A percentile compares a stretch with the other conserved stretches of the same genome.
Evolutionary conservation across 2,113 vertebrate species (phyloP).

Genomic region (Willisornis vidua): DNA sequence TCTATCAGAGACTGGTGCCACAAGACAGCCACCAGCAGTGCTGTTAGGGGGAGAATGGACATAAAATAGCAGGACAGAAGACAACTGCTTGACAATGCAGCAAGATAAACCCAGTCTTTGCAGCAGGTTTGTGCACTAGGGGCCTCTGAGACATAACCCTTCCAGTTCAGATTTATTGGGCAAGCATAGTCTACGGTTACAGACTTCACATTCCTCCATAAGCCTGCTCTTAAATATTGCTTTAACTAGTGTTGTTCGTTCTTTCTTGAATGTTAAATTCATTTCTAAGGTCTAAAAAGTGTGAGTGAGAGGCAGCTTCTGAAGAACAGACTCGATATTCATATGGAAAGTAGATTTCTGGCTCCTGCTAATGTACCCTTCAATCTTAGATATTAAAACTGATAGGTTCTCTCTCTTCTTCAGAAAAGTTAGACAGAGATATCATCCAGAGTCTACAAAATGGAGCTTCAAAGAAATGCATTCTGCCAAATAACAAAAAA

Average conservation of each 20-base stretch:
- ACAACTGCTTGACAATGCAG: background rate
- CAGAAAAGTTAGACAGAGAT: background rate
- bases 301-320: background rate
- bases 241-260: background rate
- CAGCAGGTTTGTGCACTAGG: background rate
- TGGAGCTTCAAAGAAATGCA: background rate
- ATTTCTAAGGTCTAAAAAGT: background rate
- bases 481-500: background rate
- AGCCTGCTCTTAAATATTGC: background rate
- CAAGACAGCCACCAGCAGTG: background rate
- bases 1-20: background rate
- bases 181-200: background rate
- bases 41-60: background rate
- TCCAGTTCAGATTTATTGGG: background rate
- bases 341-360: background rate
- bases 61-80: background rate
- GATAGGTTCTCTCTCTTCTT: background rate
- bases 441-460: conserved; percentile 21
- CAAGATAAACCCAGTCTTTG: background rate
- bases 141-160: background rate
- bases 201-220: background rate
- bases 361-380: background rate
- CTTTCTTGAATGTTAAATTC: background rate
- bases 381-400: background rate
- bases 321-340: background rate